Base-by-base conservation (phyloP, 2,888 invertebrate species). In the Sarcophaga subvicina region DNA sequence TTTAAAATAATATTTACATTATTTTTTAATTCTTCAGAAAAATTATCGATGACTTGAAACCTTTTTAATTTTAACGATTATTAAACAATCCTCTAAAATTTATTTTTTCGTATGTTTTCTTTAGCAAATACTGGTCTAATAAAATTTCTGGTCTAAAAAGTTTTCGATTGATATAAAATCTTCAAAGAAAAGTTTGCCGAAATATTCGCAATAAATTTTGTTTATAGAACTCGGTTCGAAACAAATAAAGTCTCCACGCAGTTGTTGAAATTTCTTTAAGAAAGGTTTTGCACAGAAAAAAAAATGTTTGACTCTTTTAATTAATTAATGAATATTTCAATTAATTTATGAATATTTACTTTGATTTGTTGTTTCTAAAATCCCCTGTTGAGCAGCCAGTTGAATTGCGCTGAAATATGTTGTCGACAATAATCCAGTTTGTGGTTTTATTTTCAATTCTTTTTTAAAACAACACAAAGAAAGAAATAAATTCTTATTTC, bases 351-450 rank as follows among this genome's bases (percentile, higher is more conserved):
- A 54, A 54, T 54, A 54, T 54, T 54, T 54, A 54, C 54, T 54
- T 54, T 54, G 54, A 54, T 54, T 54, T 54, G 54, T 54, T 12
- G 54, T 54, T 54, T 54, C 5, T 54, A 4, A 2, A 54, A 54
- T 14, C 17, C 17, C 14, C 54, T 4, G 54, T 14, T 54, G 54
- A 54, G 5, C 17, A 54, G 17, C 54, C 54, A 64, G 62, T 80
- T 49, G 82, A 67, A 27, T 80, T 83, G 49, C 78, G 70, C 25
- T 69, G 72, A 59, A 69, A 84, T 81, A 72, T 79, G 87, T 82
- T 76, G 87, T 37, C 37, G 37, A 37, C 2, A 37, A 59, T 87
- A 76, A 87, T 87, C 87, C 87, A 79, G 87, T 87, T 87, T 82
- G 49, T 25, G 59, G 71, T 22, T 66, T 14, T 14, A 17, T 59